Evolutionary conservation across 2,113 vertebrate genomes (phyloP).

Genomic region (Drymodes brunneopygia): DNA sequence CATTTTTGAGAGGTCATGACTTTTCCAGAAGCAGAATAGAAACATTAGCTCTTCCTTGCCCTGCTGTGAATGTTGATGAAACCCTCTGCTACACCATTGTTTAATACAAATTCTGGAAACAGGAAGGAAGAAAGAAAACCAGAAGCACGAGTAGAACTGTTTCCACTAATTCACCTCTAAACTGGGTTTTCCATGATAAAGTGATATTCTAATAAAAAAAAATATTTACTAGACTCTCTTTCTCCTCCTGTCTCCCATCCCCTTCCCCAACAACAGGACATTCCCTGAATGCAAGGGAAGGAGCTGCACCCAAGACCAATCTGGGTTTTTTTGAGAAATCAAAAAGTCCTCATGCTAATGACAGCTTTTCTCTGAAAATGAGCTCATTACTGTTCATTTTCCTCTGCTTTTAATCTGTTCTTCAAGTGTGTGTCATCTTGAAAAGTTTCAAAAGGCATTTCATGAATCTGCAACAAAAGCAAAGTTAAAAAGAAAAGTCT

Average conservation of each 20-base stretch:
- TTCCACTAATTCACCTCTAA: not conserved
- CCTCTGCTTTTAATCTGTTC: conserved; percentile 32
- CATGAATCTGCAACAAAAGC: conserved; percentile 1
- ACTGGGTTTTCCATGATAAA: not conserved
- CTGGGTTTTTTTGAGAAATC: not conserved
- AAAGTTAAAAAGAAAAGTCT: not conserved
- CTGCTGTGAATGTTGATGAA: not conserved
- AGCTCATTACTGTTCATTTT: conserved; percentile 44
- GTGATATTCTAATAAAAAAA: not conserved
- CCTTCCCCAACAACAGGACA: not conserved
- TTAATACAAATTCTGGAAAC: not conserved
- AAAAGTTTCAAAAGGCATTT: conserved; percentile 37
- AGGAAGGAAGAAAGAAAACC: not conserved
- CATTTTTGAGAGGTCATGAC: not conserved
- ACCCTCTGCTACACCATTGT: not conserved
- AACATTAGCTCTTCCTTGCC: not conserved
- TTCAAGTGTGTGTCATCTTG: conserved; percentile 1
- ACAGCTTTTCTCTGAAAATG: conserved; percentile 27
- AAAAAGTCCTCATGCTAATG: not conserved
- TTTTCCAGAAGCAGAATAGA: not conserved
- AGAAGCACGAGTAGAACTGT: not conserved
- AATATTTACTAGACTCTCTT: not conserved
- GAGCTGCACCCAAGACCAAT: not conserved
- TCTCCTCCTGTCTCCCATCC: accelerated
- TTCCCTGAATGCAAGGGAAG: not conserved